phyloP scores from a whole-genome alignment of 2,113 vertebrate genomes.

The Seriola rivoliana region DNA sequence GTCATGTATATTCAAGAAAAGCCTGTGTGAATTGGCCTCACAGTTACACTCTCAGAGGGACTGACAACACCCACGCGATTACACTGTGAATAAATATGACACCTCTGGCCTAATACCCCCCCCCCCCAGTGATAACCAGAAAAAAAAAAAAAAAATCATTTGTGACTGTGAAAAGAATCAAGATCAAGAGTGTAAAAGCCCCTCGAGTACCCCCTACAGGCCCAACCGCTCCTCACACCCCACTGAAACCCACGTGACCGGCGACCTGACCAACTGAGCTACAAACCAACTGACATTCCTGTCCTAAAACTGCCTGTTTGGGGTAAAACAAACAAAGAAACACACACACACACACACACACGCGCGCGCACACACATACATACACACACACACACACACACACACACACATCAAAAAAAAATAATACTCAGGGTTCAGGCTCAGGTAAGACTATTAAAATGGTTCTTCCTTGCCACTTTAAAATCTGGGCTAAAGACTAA shows the following conservation, averaged over 20 bases:
- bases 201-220: slow-evolving; percentile 20
- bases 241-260: not conserved
- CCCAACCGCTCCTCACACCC: not conserved
- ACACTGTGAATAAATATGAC: not conserved
- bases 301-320: not conserved
- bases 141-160: not conserved
- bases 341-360: not conserved
- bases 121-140: not conserved
- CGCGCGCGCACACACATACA: too few relatives aligned
- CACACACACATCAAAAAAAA: not conserved
- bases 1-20: slow-evolving; percentile 6
- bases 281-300: not conserved
- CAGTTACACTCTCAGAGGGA: not conserved
- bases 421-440: not conserved
- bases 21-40: too few relatives aligned
- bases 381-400: not conserved
- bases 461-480: not conserved
- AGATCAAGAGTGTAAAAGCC: not conserved
- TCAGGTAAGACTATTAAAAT: slow-evolving; percentile 27
- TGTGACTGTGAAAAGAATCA: not conserved
- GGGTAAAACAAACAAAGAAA: slow-evolving; percentile 6
- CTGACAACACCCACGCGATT: not conserved
- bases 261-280: not conserved
- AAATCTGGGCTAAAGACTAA: slow-evolving; percentile 43
- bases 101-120: not conserved